phyloP scores from a whole-genome alignment of 2,888 invertebrate species.

The Tiliacea citrago region DNA sequence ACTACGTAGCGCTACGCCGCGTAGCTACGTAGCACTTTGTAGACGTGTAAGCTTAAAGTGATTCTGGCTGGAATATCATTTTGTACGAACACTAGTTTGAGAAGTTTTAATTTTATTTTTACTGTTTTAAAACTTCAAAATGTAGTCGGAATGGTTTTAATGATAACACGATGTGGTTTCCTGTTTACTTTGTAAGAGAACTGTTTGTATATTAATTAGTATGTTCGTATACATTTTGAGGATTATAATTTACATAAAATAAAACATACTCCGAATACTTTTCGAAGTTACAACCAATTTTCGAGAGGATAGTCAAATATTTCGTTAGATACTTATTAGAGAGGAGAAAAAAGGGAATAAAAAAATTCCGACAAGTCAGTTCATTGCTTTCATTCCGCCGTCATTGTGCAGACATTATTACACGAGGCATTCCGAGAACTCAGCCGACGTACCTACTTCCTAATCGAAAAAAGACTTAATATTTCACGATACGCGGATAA shows the following conservation, averaged over 20 bases:
- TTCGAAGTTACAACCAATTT: not conserved
- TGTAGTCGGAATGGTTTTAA: conserved; percentile 28
- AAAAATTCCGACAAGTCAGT: conserved; percentile 66
- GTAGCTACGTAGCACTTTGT: conserved; percentile 70
- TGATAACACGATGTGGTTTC: conserved; percentile 31
- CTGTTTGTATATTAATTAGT: conserved; percentile 42
- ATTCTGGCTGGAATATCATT: conserved; percentile 72
- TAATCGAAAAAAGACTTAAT: conserved; percentile 78
- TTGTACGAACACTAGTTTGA: conserved; percentile 68
- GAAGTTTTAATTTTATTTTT: conserved; percentile 55
- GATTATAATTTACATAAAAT: conserved; percentile 31
- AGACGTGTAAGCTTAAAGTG: conserved; percentile 76
- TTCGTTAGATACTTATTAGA: conserved; percentile 34
- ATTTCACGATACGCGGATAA: conserved; percentile 77
- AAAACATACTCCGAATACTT: conserved; percentile 20
- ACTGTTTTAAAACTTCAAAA: conserved; percentile 42
- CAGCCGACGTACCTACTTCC: conserved; percentile 63
- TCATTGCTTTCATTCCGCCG: conserved; percentile 67
- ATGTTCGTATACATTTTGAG: not conserved
- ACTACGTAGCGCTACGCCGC: conserved; percentile 59
- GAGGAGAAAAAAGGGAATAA: conserved; percentile 47
- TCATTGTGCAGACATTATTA: conserved; percentile 69
- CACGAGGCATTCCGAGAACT: conserved; percentile 67
- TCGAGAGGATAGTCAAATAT: conserved; percentile 4
- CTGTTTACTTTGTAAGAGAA: conserved; percentile 27